phyloP scores from a whole-genome alignment of 2,888 invertebrate species.

The Pristionchus japonicus region DNA sequence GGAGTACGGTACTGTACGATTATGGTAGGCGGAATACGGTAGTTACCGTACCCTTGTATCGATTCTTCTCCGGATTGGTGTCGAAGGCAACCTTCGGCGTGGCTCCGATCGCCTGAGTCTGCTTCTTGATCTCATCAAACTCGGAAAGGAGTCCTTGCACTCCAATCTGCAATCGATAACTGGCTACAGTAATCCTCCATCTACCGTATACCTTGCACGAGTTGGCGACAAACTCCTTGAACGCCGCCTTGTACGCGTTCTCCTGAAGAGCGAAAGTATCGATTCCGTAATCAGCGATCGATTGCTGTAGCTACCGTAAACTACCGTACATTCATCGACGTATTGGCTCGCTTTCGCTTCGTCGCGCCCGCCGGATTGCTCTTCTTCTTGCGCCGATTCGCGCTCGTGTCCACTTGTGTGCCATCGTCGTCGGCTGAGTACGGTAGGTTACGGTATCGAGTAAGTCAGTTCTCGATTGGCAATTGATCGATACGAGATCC shows the following conservation, averaged over 20 bases:
- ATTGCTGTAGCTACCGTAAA: not conserved
- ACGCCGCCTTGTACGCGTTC: not conserved
- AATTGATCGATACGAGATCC: too few species aligned
- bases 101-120: conserved; percentile 54
- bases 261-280: not conserved
- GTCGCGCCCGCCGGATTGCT: not conserved
- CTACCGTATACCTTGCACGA: not conserved
- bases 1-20: conserved; percentile 30
- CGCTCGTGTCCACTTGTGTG: conserved; percentile 33
- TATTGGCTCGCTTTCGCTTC: not conserved
- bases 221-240: conserved; percentile 22
- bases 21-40: not conserved
- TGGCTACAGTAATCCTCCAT: not conserved
- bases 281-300: not conserved
- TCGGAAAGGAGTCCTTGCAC: conserved; percentile 52
- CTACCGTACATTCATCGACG: not conserved
- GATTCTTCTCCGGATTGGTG: conserved; percentile 61
- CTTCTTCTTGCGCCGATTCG: not conserved
- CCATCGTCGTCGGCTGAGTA: conserved; percentile 41
- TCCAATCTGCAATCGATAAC: conserved; percentile 44
- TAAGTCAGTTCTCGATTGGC: too few species aligned
- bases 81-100: conserved; percentile 59
- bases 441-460: conserved; percentile 19
- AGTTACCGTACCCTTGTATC: conserved; percentile 58
- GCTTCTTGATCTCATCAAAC: conserved; percentile 50